phyloP scores from a whole-genome alignment of 1,140 invertebrate species.

The Augochlora pura region DNA sequence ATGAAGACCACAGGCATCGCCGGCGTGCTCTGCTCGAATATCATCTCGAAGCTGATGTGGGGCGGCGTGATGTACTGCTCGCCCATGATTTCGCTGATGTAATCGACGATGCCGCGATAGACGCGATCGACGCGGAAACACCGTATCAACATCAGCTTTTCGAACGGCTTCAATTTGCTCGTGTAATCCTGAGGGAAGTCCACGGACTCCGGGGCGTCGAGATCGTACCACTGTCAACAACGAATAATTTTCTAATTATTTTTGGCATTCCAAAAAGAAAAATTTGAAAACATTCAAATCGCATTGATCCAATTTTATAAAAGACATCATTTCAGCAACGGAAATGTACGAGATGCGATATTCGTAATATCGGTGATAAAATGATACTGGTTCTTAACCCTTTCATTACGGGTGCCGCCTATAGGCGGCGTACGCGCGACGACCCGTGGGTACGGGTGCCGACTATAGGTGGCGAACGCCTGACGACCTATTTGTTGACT shows the following conservation, averaged over 20 bases:
- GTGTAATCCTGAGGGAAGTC: constrained; percentile 86
- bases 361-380: too few relatives aligned
- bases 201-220: constrained; percentile 87
- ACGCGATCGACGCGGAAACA: constrained; percentile 93
- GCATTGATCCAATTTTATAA: too few relatives aligned
- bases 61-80: constrained; percentile 92
- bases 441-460: too few relatives aligned
- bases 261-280: too few relatives aligned
- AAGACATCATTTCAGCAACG: too few relatives aligned
- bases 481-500: too few relatives aligned
- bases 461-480: too few relatives aligned
- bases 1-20: constrained; percentile 92
- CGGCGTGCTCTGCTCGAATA: constrained; percentile 90
- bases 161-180: constrained; percentile 84
- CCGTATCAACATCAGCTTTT: constrained; percentile 89
- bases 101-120: constrained; percentile 89
- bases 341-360: too few relatives aligned
- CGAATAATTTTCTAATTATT: neutral
- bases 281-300: too few relatives aligned
- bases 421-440: too few relatives aligned
- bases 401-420: too few relatives aligned
- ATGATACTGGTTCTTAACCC: too few relatives aligned
- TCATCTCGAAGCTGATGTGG: constrained; percentile 89
- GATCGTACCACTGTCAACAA: constrained; percentile 88
- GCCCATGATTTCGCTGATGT: constrained; percentile 90